These are phyloP conservation scores for Drosophila seguyi DNA, from an alignment of 1,140 invertebrate genomes.

Conservation along the genomic window DNA sequence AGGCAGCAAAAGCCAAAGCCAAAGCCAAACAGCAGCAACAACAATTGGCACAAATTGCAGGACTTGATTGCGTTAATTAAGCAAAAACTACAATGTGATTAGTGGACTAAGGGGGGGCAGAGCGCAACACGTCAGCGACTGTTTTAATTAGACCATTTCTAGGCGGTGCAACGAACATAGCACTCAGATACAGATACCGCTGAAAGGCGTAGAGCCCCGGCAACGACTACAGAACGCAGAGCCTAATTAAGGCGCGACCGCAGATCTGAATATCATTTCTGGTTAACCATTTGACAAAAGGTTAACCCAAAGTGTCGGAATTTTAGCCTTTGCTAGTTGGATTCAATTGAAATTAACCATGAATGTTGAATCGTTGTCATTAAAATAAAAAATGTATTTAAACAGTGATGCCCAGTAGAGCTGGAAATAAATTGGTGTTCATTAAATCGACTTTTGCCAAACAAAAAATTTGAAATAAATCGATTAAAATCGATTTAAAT, in stretches of 20 bases:
- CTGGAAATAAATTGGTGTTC: too few species aligned
- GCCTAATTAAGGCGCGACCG: conserved; percentile 13
- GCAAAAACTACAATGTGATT: conserved; percentile 63
- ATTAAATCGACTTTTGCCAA: too few species aligned
- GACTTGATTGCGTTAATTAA: conserved; percentile 79
- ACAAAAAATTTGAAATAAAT: too few species aligned
- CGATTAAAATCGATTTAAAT: too few species aligned
- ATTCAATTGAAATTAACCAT: background rate
- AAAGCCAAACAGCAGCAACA: conserved; percentile 41
- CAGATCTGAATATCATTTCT: conserved; percentile 1
- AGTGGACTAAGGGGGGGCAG: conserved; percentile 15
- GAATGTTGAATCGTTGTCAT: background rate
- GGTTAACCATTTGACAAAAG: background rate
- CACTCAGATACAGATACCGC: background rate
- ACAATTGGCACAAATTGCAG: conserved; percentile 71
- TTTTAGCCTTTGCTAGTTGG: background rate
- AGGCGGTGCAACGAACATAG: conserved; percentile 27
- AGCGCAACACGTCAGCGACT: conserved; percentile 54
- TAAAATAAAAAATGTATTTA: background rate
- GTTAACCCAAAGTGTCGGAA: background rate
- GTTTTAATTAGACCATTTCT: conserved; percentile 78
- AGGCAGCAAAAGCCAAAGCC: background rate
- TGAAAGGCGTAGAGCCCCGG: background rate
- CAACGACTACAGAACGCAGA: conserved; percentile 4
- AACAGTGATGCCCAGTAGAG: background rate